Percentiles rank a stretch among this genome's conserved stretches.
Conservation (phyloP, 2,888 invertebrate genomes). For the Drosophila lacicola region DNA sequence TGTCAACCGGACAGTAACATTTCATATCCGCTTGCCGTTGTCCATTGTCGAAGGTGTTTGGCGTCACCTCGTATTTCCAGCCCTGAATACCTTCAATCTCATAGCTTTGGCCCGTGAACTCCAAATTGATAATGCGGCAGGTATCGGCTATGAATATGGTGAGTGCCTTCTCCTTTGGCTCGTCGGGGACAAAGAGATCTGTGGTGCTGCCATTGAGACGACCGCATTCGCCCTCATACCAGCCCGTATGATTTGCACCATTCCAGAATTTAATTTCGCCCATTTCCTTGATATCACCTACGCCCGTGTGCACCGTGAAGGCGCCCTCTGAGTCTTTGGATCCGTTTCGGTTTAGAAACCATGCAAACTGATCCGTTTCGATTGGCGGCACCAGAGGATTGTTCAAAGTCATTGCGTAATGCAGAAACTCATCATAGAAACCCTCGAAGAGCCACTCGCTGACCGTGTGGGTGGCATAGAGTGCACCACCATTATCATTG, state of each 20-base stretch:
- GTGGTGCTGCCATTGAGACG: slow-evolving; percentile 90
- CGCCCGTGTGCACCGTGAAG: slow-evolving; percentile 91
- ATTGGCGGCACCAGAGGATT: slow-evolving; percentile 62
- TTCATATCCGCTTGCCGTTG: slow-evolving; percentile 86
- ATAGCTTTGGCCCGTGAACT: slow-evolving; percentile 64
- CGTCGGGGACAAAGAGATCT: slow-evolving; percentile 91
- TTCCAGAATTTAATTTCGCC: slow-evolving; percentile 91
- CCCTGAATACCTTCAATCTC: slow-evolving; percentile 74
- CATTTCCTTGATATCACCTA: slow-evolving; percentile 87
- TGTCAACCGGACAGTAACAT: slow-evolving; percentile 88
- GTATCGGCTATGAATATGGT: slow-evolving; percentile 91
- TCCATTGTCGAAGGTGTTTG: slow-evolving; percentile 91
- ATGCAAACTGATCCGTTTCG: slow-evolving; percentile 90
- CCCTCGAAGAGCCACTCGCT: slow-evolving; percentile 91
- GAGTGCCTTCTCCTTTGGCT: slow-evolving; percentile 86
- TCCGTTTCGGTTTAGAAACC: slow-evolving; percentile 92
- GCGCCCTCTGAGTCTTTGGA: slow-evolving; percentile 90
- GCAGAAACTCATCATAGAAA: slow-evolving; percentile 90
- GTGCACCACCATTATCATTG: slow-evolving; percentile 85
- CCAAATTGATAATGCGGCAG: slow-evolving; percentile 89
- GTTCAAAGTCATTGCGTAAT: slow-evolving; percentile 85
- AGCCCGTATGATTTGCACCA: slow-evolving; percentile 86
- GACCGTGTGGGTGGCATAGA: slow-evolving; percentile 88
- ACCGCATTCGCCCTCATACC: slow-evolving; percentile 88
- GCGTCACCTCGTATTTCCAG: slow-evolving; percentile 86